Conservation (phyloP, 2,113 vertebrate species). For the Xyliphius kryptos region DNA sequence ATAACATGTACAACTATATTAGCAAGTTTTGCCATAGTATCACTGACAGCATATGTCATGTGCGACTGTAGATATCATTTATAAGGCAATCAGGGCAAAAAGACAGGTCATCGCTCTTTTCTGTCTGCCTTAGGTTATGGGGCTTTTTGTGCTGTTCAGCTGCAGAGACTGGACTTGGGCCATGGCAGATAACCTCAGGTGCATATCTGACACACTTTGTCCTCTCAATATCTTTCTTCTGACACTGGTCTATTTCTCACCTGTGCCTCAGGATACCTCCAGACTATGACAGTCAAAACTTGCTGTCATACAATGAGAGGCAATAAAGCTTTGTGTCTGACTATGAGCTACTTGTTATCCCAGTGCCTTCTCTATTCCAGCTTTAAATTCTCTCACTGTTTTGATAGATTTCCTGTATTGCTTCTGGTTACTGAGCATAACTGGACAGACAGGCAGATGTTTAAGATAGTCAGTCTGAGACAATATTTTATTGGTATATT, state of each 20-base stretch:
- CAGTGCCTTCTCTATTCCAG: conserved; percentile 43
- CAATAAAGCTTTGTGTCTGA: conserved; percentile 61
- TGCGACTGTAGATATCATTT: conserved; percentile 29
- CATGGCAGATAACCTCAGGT: conserved; percentile 48
- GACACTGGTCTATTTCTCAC: conserved; percentile 53
- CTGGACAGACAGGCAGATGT: background rate
- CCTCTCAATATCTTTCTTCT: conserved; percentile 59
- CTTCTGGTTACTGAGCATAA: conserved; percentile 20
- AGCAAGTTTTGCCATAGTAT: conserved; percentile 1
- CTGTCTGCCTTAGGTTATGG: conserved; percentile 34
- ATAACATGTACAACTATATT: too few relatives aligned
- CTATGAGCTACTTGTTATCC: conserved; percentile 67
- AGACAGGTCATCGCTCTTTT: conserved; percentile 36
- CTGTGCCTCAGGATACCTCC: conserved; percentile 49
- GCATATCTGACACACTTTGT: conserved; percentile 56
- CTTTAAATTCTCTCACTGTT: conserved; percentile 22
- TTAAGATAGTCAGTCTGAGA: too few relatives aligned
- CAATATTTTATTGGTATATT: too few relatives aligned
- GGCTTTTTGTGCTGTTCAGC: conserved; percentile 32
- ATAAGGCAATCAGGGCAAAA: conserved; percentile 43
- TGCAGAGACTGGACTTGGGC: conserved; percentile 40
- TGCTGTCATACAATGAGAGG: conserved; percentile 62
- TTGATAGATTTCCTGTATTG: conserved; percentile 23
- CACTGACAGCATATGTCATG: conserved; percentile 25
- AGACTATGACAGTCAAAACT: conserved; percentile 57